Percentiles rank a stretch among this genome's conserved stretches.
phyloP scores from a whole-genome alignment of 2,113 vertebrate species.

The Gasterosteus nipponicus region DNA sequence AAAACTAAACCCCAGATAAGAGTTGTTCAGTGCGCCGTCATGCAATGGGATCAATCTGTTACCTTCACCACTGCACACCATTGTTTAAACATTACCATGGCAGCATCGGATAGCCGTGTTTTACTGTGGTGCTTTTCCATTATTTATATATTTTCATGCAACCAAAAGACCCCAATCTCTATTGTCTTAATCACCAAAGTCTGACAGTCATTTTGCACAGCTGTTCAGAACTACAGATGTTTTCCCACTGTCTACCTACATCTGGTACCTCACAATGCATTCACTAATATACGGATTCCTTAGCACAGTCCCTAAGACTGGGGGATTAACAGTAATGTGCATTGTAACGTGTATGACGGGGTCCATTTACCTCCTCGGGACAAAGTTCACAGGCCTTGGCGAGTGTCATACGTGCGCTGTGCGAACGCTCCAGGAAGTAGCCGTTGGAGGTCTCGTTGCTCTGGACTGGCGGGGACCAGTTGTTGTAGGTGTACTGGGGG shows the following conservation, averaged over 20 bases:
- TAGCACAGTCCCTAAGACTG: slow-evolving; percentile 14
- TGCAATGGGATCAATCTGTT: slow-evolving; percentile 17
- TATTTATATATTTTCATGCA: not conserved
- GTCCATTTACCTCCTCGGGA: slow-evolving; percentile 92
- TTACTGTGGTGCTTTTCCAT: not conserved
- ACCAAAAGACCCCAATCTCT: slow-evolving; percentile 7
- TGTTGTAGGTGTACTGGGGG: slow-evolving; percentile 98
- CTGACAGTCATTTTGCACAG: slow-evolving; percentile 1
- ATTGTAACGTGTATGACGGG: not conserved
- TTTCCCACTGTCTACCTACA: not conserved
- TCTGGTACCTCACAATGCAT: not conserved
- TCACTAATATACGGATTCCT: not conserved
- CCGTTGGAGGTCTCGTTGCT: slow-evolving; percentile 99
- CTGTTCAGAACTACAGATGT: not conserved
- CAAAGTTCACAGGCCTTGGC: slow-evolving; percentile 99
- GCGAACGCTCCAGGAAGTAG: slow-evolving; percentile 98
- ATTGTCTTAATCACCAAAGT: slow-evolving; percentile 11
- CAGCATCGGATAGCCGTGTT: not conserved
- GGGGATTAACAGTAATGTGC: slow-evolving; percentile 3
- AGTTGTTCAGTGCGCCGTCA: slow-evolving; percentile 10
- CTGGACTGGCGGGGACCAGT: slow-evolving; percentile 98
- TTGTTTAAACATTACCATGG: not conserved
- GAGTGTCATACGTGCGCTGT: slow-evolving; percentile 98
- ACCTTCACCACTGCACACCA: not conserved
- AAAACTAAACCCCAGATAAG: not conserved